Evolutionary conservation across 1,140 invertebrate genomes (phyloP).

Genomic region (Anastrepha obliqua): DNA sequence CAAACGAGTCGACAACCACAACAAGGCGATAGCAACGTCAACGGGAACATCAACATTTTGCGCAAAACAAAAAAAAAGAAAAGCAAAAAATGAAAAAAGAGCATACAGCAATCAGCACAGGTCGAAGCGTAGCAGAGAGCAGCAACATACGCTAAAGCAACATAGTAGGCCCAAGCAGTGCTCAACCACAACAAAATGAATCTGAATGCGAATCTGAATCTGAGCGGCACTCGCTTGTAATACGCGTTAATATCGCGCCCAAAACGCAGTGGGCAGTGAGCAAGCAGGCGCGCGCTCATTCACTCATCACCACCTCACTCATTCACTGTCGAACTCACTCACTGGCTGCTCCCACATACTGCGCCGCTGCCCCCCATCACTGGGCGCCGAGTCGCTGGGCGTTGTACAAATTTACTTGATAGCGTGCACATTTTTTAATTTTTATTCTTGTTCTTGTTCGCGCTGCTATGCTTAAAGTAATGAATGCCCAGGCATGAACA

Average conservation of each 20-base stretch:
- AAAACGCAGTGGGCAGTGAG: neutral
- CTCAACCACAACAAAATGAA: neutral
- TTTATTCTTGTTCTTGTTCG: neutral
- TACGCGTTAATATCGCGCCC: neutral
- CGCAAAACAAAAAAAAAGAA: neutral
- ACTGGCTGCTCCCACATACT: neutral
- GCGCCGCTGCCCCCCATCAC: too few relatives aligned
- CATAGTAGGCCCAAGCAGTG: neutral
- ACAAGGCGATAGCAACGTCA: neutral
- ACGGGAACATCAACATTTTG: constrained; percentile 8
- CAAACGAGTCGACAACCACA: constrained; percentile 23
- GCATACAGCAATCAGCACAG: neutral
- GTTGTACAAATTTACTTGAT: constrained; percentile 2
- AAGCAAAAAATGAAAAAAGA: neutral
- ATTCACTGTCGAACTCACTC: neutral
- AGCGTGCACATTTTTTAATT: neutral
- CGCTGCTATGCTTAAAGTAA: neutral
- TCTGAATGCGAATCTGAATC: neutral
- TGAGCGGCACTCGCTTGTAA: neutral
- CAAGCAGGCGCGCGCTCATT: neutral
- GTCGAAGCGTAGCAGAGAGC: neutral
- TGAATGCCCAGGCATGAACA: constrained; percentile 12
- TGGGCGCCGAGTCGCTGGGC: neutral
- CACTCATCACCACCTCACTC: constrained; percentile 7
- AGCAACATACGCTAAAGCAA: neutral